A percentile compares a stretch with the other conserved stretches of the same genome.
Conservation (phyloP, 2,797 vertebrate species). For the Takifugu ocellatus region DNA sequence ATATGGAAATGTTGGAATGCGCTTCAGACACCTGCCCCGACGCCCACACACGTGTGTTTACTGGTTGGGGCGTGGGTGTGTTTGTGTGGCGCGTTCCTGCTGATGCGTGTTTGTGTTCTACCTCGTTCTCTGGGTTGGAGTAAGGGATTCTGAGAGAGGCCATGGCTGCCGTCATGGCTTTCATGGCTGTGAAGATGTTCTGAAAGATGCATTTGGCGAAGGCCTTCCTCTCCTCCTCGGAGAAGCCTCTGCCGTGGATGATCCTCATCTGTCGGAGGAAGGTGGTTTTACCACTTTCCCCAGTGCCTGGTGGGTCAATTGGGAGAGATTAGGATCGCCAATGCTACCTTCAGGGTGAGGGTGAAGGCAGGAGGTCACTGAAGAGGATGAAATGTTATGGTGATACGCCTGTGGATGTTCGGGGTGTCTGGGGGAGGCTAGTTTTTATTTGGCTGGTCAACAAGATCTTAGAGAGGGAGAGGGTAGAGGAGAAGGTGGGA, state of each 20-base stretch:
- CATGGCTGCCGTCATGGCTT: slow-evolving; percentile 77
- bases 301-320: slow-evolving; percentile 64
- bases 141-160: slow-evolving; percentile 72
- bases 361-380: too few relatives aligned
- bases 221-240: slow-evolving; percentile 73
- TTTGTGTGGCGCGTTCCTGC: not conserved
- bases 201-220: slow-evolving; percentile 78
- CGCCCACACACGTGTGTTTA: not conserved
- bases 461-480: too few relatives aligned
- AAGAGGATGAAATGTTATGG: too few relatives aligned
- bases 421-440: too few relatives aligned
- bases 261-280: slow-evolving; percentile 83
- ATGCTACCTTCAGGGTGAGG: too few relatives aligned
- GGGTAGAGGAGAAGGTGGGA: too few relatives aligned
- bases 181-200: slow-evolving; percentile 77
- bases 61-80: slow-evolving; percentile 3
- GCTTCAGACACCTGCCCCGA: not conserved
- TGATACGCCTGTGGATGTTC: too few relatives aligned
- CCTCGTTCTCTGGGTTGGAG: slow-evolving; percentile 74
- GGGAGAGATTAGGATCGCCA: too few relatives aligned
- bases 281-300: slow-evolving; percentile 82
- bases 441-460: too few relatives aligned
- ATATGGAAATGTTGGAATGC: not conserved
- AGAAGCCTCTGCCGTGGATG: slow-evolving; percentile 78
- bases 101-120: slow-evolving; percentile 18